Evolutionary conservation across 2,113 vertebrate genomes (phyloP).

Genomic region (Ursus arctos): DNA sequence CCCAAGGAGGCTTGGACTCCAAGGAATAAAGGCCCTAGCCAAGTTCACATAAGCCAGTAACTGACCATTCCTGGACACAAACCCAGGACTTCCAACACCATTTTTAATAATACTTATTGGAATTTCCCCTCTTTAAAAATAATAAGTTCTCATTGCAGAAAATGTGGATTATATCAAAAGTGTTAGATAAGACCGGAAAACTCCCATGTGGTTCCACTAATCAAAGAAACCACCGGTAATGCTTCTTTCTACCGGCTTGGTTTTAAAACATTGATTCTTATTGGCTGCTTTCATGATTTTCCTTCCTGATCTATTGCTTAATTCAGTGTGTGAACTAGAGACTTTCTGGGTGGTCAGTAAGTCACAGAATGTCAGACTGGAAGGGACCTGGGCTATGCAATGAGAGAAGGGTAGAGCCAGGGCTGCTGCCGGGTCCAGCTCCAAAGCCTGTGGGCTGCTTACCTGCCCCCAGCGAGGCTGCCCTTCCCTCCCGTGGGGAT

Average conservation of each 20-base stretch:
- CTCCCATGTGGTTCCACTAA: not conserved
- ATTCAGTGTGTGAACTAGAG: not conserved
- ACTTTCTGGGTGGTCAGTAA: not conserved
- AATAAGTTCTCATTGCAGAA: not conserved
- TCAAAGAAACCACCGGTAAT: not conserved
- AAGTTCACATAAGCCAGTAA: not conserved
- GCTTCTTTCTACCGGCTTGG: not conserved
- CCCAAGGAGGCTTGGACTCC: not conserved
- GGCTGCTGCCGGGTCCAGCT: not conserved
- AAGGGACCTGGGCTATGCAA: not conserved
- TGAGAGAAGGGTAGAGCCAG: not conserved
- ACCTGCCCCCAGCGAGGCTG: fast-evolving
- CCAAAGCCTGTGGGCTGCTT: not conserved
- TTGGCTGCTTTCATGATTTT: not conserved
- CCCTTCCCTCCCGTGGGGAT: not conserved
- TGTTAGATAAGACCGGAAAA: not conserved
- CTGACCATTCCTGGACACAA: not conserved
- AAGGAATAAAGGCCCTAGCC: not conserved
- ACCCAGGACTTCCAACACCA: not conserved
- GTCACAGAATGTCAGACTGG: not conserved
- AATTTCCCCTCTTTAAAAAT: not conserved
- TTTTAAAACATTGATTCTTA: not conserved
- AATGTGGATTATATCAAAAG: not conserved
- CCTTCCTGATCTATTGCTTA: not conserved
- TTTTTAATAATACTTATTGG: not conserved